Conservation (phyloP, 2,797 vertebrate genomes). For the Prionace glauca region DNA sequence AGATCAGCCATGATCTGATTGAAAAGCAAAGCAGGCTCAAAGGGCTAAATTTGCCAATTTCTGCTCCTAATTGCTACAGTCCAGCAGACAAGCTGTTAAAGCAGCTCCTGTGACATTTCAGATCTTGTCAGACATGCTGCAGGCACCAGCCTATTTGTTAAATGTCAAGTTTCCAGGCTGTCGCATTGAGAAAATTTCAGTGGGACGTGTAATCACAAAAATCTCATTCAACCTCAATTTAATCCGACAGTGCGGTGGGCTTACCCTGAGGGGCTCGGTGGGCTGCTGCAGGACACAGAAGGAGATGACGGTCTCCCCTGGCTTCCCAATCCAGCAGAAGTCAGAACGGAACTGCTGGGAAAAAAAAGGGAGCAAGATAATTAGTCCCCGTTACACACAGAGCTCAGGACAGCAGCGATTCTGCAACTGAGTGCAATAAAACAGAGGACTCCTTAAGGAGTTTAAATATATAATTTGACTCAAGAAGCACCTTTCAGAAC, state of each 20-base stretch:
- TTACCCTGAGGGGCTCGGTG: conserved; percentile 72
- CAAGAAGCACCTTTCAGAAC: background rate
- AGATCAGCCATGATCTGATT: no score
- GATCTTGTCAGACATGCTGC: background rate
- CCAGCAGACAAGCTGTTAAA: background rate
- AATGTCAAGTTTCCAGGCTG: background rate
- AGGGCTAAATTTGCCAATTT: no score
- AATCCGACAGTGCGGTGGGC: conserved; percentile 8
- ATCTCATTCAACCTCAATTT: background rate
- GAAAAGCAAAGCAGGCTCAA: no score
- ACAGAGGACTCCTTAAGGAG: background rate
- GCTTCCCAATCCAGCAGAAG: conserved; percentile 63
- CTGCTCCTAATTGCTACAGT: no score
- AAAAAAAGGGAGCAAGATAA: background rate
- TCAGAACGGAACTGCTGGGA: conserved; percentile 63
- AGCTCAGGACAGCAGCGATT: background rate
- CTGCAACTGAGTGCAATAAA: background rate
- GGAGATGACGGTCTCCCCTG: conserved; percentile 65
- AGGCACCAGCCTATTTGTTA: background rate
- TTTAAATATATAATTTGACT: background rate
- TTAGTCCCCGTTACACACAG: background rate
- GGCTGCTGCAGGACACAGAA: conserved; percentile 61
- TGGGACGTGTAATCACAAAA: no score
- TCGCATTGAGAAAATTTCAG: background rate
- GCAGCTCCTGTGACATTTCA: background rate